Evolutionary conservation across 2,797 vertebrate genomes (phyloP).

Genomic region (Sarcophilus harrisii): DNA sequence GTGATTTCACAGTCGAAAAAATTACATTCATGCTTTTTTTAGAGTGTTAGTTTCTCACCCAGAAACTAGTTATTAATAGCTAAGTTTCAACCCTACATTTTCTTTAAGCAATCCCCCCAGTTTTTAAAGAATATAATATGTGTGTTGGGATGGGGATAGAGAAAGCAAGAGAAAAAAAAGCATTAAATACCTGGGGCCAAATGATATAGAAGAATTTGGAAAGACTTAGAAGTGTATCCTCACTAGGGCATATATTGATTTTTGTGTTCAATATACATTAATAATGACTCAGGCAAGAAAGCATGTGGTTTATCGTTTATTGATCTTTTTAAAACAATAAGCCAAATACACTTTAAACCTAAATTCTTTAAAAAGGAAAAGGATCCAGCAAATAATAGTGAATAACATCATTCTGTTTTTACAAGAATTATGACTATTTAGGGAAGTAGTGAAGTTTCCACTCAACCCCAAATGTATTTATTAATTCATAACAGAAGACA

Average conservation of each 20-base stretch:
- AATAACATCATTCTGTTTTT: conserved; percentile 12
- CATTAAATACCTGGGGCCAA: background rate
- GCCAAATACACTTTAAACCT: background rate
- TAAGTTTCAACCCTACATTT: background rate
- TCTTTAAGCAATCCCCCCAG: background rate
- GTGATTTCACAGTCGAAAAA: background rate
- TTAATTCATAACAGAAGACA: background rate
- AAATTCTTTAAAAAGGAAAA: conserved; percentile 29
- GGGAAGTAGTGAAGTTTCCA: background rate
- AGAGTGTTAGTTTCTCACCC: background rate
- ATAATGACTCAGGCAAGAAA: background rate
- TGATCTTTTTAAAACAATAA: conserved; percentile 31
- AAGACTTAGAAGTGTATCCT: background rate
- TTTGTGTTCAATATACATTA: background rate
- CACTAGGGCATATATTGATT: background rate
- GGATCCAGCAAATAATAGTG: conserved; percentile 37
- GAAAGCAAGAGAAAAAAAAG: background rate
- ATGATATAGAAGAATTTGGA: background rate
- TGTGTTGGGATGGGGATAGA: background rate
- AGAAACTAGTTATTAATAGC: background rate
- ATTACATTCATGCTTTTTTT: background rate
- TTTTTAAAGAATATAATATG: background rate
- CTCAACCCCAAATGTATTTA: conserved; percentile 26
- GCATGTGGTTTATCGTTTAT: background rate
- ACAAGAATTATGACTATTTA: conserved; percentile 41